Evolutionary conservation across 92 coral and sea anemone genomes (phyloP), one percentile per base, ranked within the genome.

Genomic region (Parazoanthus atlanticus): DNA sequence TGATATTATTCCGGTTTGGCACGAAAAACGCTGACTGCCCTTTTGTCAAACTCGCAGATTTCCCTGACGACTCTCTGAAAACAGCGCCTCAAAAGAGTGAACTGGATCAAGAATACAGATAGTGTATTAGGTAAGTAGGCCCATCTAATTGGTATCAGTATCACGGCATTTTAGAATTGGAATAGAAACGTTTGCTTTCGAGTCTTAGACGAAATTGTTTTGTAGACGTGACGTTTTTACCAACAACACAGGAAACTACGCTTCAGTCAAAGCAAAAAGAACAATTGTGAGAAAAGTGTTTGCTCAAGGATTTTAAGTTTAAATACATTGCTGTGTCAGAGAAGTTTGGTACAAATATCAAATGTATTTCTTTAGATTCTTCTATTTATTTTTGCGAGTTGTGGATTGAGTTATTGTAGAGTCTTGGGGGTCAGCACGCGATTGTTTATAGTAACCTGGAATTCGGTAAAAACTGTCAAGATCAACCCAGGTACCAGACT

Each of bases 1-100:
- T 75, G 79, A 36, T 75, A 34, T 75, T 73, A 36, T 75, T 75
- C 43, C 79, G 79, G 40, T 23, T 75, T 75, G 79, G 5, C 79
- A 38, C 46, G 79, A 75, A 21, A n/a, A 75, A 33, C 43, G 49
- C 77, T 75, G 79, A 75, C 79, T 75, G 79, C 11, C 6, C 49
- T 21, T 21, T 33, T 23, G 25, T 75, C 28, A 2, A 31, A 6
- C 78, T 74, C 43, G 25, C 25, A 74, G 25, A 61, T 61, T 61
- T 61, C 79, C 31, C 17, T n/a, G n/a, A n/a, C 21, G 79, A 0
- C 9, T 33, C 30, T 36, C 49, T 74, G 26, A 12, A 34, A 31
- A 19, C 23, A 74, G 25, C 74, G 5, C 32, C 76, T 6, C 29
- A 66, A 66, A 25, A 7, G n/a, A 25, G 11, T 34, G 10, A n/a